These are phyloP conservation scores for Teleogryllus oceanicus DNA, from an alignment of 2,888 invertebrate genomes.

Conservation along the genomic window DNA sequence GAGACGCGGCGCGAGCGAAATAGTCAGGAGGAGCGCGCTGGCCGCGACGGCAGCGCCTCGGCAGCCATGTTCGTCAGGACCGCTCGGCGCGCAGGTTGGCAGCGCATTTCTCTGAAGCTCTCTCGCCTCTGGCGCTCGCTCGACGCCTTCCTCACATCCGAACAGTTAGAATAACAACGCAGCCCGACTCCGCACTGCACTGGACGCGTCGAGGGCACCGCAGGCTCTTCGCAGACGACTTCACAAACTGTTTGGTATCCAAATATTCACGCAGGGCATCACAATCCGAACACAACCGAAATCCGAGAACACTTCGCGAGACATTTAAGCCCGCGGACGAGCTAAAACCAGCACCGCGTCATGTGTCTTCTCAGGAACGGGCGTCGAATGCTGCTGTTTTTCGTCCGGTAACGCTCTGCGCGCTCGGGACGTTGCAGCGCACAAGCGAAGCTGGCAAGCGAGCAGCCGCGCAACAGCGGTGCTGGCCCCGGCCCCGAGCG, in stretches of 20 bases:
- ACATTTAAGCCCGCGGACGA: constrained; percentile 11
- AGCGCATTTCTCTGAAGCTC: constrained; percentile 23
- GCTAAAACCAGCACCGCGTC: background rate
- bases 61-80: constrained; percentile 27
- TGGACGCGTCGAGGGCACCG: constrained; percentile 30
- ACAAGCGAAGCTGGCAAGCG: background rate
- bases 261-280: background rate
- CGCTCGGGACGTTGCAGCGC: too few relatives aligned
- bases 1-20: background rate
- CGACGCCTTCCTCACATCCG: constrained; percentile 21
- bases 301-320: background rate
- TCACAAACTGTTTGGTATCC: constrained; percentile 18
- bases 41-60: constrained; percentile 22
- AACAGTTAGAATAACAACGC: constrained; percentile 4
- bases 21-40: background rate
- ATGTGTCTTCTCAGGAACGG: background rate
- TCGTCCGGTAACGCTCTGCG: too few relatives aligned
- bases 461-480: background rate
- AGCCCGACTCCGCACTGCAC: constrained; percentile 42
- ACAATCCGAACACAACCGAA: background rate
- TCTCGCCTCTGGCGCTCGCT: constrained; percentile 20
- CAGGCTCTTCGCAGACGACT: background rate
- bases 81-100: constrained; percentile 21
- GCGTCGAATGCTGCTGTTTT: background rate
- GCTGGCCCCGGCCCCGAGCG: background rate